Conservation (phyloP, 2,797 vertebrate genomes). For the Cephalopachus bancanus region DNA sequence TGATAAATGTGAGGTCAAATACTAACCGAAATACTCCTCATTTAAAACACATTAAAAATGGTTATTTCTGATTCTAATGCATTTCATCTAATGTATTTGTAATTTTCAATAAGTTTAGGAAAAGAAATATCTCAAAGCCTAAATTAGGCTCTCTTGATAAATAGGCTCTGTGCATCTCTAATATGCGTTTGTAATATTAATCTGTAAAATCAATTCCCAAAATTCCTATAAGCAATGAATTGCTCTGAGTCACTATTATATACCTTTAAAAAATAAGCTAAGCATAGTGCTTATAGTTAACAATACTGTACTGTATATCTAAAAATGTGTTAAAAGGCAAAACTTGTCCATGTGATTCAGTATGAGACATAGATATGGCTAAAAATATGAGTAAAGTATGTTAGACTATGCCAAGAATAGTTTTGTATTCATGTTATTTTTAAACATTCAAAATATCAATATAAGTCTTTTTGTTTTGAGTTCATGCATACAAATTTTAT, state of each 20-base stretch:
- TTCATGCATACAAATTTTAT: too few relatives aligned
- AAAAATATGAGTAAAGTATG: too few relatives aligned
- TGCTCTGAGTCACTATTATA: constrained; percentile 37
- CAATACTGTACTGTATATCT: neutral
- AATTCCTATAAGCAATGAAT: constrained; percentile 54
- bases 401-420: too few relatives aligned
- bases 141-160: constrained; percentile 58
- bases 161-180: constrained; percentile 43
- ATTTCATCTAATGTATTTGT: constrained; percentile 56
- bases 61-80: constrained; percentile 12
- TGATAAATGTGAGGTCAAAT: constrained; percentile 41
- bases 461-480: too few relatives aligned
- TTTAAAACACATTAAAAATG: constrained; percentile 35
- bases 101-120: constrained; percentile 62
- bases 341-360: too few relatives aligned
- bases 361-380: too few relatives aligned
- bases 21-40: constrained; percentile 71
- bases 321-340: too few relatives aligned
- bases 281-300: constrained; percentile 17
- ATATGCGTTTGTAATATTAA: constrained; percentile 20
- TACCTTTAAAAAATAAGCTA: constrained; percentile 55
- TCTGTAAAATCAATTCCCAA: constrained; percentile 61
- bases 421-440: too few relatives aligned
- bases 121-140: constrained; percentile 62
- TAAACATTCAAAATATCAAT: too few relatives aligned